Conservation (phyloP, 2,113 vertebrate species). For the Piaya cayana region DNA sequence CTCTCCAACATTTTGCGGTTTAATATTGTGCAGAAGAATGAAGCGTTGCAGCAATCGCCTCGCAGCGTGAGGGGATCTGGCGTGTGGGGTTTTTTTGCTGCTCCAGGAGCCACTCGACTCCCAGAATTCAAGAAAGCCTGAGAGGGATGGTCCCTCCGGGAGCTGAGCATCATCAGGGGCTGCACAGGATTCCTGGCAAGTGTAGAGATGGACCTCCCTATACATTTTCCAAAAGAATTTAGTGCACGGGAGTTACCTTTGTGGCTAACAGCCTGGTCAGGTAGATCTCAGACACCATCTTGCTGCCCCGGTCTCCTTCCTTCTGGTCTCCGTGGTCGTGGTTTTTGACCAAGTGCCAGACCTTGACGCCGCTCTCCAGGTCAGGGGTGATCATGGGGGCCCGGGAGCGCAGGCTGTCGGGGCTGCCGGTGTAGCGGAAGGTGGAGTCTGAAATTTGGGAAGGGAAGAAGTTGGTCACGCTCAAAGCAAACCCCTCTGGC, state of each 20-base stretch:
- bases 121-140: not conserved
- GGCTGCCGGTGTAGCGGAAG: slow-evolving; percentile 96
- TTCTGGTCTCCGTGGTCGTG: slow-evolving; percentile 98
- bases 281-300: slow-evolving; percentile 99
- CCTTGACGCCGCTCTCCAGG: slow-evolving; percentile 95
- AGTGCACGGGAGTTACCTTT: slow-evolving; percentile 79
- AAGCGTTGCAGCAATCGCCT: not conserved
- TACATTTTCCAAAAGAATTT: accelerated
- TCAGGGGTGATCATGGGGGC: slow-evolving; percentile 98
- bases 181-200: accelerated
- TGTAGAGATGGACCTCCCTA: accelerated
- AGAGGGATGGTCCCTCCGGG: accelerated
- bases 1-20: not conserved
- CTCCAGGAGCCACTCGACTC: not conserved
- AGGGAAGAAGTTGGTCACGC: not conserved
- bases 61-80: accelerated
- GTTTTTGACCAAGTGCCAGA: slow-evolving; percentile 98
- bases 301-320: slow-evolving; percentile 95
- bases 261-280: slow-evolving; percentile 94
- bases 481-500: not conserved
- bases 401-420: slow-evolving; percentile 95
- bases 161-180: not conserved
- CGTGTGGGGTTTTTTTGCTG: not conserved
- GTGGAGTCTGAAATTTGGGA: slow-evolving; percentile 84
- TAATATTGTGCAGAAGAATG: accelerated